Evolutionary conservation across 2,888 invertebrate species (phyloP).

Genomic region (Chymomyza amoena): DNA sequence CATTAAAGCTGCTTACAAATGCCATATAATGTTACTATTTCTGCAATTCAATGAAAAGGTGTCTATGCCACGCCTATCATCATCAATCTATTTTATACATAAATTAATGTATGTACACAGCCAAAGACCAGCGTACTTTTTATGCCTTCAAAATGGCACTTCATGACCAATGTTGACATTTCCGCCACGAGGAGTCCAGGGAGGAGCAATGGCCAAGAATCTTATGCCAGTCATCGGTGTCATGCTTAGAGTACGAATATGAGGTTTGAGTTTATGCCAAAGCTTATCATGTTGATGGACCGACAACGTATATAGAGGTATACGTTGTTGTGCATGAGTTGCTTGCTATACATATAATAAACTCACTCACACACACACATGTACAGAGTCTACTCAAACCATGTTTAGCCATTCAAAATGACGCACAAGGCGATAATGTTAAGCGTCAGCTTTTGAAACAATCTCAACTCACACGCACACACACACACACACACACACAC

Average conservation of each 20-base stretch:
- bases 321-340: constrained; percentile 23
- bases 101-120: constrained; percentile 25
- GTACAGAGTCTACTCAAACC: constrained; percentile 12
- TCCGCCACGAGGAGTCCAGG: constrained; percentile 30
- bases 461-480: constrained; percentile 47
- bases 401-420: constrained; percentile 40
- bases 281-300: constrained; percentile 54
- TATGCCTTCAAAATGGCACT: constrained; percentile 7
- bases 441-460: constrained; percentile 64
- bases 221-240: constrained; percentile 25
- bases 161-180: constrained; percentile 52
- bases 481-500: constrained; percentile 4
- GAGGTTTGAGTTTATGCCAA: constrained; percentile 19
- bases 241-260: constrained; percentile 34
- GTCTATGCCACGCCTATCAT: neutral
- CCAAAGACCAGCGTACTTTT: constrained; percentile 22
- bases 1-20: neutral
- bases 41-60: neutral
- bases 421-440: constrained; percentile 58
- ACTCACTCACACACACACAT: constrained; percentile 13
- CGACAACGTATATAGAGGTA: constrained; percentile 12
- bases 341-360: constrained; percentile 17
- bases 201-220: constrained; percentile 2
- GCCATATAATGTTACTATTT: neutral
- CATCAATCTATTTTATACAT: constrained; percentile 32